Base-by-base conservation (phyloP, 2,888 invertebrate species). In the Onthophagus sagittarius region DNA sequence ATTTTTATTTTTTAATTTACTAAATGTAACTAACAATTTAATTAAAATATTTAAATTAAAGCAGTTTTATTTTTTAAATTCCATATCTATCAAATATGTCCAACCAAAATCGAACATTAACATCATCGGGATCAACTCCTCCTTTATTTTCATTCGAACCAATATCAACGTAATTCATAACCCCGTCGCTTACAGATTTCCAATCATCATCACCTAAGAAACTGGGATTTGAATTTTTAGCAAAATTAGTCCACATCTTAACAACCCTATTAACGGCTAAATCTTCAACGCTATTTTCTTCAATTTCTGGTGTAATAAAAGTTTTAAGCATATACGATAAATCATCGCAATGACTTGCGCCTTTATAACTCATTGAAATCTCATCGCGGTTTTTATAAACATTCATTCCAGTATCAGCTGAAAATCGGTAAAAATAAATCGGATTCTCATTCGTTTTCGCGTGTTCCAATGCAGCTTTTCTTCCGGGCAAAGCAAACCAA, bases 201-300 rank as follows among this genome's bases (percentile, higher is more conserved):
- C 83, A 83, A 15, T n/a, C 32, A 33, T 1, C 64, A 11, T 6
- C 3, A n/a, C 31, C 32, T 32, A 9, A 7, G 0, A 0, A 5
- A 39, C 11, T 15, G 15, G 81, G 81, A 74, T 78, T 76, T 63
- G 81, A 81, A 39, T 75, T 76, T 71, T 77, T 78, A 0, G 81
- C 82, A 77, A 83, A 83, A 72, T 76, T 81, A 4, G 82, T 78
- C 82, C 82, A 82, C 9, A 79, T 73, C 74, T 77, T 80, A 0
- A 78, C 76, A 15, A 81, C 72, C 62, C 78, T 77, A 9, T 74
- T 67, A 4, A 79, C 69, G 7, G 77, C 73, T 2, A 71, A 69
- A 6, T 77, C 78, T 77, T 80, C 81, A 11, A 74, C 5, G 62
- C 76, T 77, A 75, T 1, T 76, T 75, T 64, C 73, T 5, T 14